A percentile compares a stretch with the other conserved stretches of the same genome.
These are phyloP conservation scores for Nesogale talazaci DNA, from an alignment of 2,113 vertebrate genomes.

Conservation along the genomic window DNA sequence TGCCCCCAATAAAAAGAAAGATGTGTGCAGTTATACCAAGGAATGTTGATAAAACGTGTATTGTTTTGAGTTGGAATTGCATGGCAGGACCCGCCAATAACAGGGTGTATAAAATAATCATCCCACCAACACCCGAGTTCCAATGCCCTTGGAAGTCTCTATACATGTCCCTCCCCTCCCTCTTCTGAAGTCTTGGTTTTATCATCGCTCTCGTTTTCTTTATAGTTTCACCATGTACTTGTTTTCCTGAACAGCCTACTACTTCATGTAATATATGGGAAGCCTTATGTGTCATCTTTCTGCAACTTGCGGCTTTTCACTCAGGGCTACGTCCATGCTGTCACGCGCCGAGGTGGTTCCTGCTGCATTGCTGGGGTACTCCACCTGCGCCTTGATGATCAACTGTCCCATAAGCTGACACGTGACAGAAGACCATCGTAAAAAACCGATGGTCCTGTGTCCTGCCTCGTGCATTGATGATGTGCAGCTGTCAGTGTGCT, in stretches of 20 bases:
- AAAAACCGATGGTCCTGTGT: neutral
- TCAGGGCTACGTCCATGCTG: fast-evolving
- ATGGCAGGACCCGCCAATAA: neutral
- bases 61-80: neutral
- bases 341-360: neutral
- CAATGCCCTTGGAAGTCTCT: neutral
- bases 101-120: neutral
- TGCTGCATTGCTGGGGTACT: too few species aligned
- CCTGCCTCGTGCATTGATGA: neutral
- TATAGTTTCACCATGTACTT: neutral
- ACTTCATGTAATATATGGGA: neutral
- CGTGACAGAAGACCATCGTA: neutral
- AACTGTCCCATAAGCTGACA: neutral
- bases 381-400: neutral
- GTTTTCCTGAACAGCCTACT: neutral
- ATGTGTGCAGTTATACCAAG: neutral
- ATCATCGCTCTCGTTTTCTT: neutral
- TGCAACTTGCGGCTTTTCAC: neutral
- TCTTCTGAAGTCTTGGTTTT: conserved; percentile 40
- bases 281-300: neutral
- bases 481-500: neutral
- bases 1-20: neutral
- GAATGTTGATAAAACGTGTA: conserved; percentile 32
- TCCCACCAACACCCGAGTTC: neutral
- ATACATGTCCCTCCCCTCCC: neutral